Percentiles rank a stretch among this genome's conserved stretches.
Conservation (phyloP, 2,797 vertebrate genomes). For the Coccyzus lansbergi region DNA sequence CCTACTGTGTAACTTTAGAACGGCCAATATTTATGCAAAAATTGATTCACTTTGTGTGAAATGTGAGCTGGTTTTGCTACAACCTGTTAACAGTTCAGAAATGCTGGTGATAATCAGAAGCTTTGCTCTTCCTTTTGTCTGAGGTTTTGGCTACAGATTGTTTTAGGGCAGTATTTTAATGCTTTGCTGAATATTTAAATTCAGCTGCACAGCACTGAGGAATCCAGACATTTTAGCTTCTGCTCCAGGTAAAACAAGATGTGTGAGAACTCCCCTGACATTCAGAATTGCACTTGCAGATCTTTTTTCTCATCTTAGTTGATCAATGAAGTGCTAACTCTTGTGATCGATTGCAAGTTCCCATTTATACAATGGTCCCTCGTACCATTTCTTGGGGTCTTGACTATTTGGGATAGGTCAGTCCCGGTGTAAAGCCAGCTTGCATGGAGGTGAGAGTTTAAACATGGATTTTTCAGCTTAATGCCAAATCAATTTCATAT, state of each 20-base stretch:
- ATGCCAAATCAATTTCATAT: slow-evolving; percentile 15
- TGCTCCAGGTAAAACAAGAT: not conserved
- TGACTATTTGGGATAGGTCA: not conserved
- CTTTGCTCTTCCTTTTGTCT: not conserved
- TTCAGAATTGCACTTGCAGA: not conserved
- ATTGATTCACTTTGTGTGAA: not conserved
- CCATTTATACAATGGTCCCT: not conserved
- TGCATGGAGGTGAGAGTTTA: not conserved
- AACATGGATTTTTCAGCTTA: slow-evolving; percentile 49
- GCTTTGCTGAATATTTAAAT: not conserved
- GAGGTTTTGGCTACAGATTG: not conserved
- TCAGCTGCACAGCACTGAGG: not conserved
- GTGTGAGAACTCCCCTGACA: not conserved
- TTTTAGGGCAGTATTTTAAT: not conserved
- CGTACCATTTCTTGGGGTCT: not conserved
- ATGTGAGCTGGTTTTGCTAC: not conserved
- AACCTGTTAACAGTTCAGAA: not conserved
- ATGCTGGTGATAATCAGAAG: not conserved
- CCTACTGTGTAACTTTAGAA: not conserved
- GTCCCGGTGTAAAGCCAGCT: not conserved
- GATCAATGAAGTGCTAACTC: slow-evolving; percentile 15
- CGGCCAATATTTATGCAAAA: not conserved
- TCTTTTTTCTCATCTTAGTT: not conserved
- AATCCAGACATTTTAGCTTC: not conserved
- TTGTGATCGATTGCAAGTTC: not conserved